phyloP scores from a whole-genome alignment of 2,888 invertebrate species.

The Coelinius sp. region DNA sequence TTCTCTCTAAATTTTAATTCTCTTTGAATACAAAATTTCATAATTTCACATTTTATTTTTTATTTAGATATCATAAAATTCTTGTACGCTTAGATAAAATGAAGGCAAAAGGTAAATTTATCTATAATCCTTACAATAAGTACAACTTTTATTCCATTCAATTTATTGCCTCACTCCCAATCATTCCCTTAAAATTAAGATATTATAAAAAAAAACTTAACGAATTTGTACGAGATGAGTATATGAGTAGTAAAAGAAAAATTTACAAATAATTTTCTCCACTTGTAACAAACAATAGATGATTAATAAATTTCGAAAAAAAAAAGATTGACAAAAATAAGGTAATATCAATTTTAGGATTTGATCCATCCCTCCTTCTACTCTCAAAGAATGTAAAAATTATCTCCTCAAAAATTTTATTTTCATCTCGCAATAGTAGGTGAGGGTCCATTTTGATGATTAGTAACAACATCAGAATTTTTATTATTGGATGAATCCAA shows the following conservation, averaged over 20 bases:
- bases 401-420: not conserved
- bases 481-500: constrained; percentile 59
- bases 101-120: constrained; percentile 12
- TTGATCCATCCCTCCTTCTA: too few relatives aligned
- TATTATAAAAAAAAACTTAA: constrained; percentile 6
- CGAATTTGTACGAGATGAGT: constrained; percentile 49
- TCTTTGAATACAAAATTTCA: constrained; percentile 9
- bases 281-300: too few relatives aligned
- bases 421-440: constrained; percentile 66
- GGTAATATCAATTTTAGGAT: too few relatives aligned
- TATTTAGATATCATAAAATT: too few relatives aligned
- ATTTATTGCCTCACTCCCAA: constrained; percentile 13
- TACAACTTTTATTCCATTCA: constrained; percentile 6
- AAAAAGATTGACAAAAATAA: too few relatives aligned
- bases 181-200: not conserved
- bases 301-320: too few relatives aligned
- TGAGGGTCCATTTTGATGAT: constrained; percentile 62
- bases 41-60: too few relatives aligned
- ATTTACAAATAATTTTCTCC: not conserved
- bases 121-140: constrained; percentile 4
- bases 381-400: not conserved
- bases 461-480: constrained; percentile 58
- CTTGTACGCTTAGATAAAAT: constrained; percentile 14
- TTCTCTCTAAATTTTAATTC: not conserved
- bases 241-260: constrained; percentile 41